phyloP scores from a whole-genome alignment of 2,797 vertebrate genomes.

The Eulemur coronatus region DNA sequence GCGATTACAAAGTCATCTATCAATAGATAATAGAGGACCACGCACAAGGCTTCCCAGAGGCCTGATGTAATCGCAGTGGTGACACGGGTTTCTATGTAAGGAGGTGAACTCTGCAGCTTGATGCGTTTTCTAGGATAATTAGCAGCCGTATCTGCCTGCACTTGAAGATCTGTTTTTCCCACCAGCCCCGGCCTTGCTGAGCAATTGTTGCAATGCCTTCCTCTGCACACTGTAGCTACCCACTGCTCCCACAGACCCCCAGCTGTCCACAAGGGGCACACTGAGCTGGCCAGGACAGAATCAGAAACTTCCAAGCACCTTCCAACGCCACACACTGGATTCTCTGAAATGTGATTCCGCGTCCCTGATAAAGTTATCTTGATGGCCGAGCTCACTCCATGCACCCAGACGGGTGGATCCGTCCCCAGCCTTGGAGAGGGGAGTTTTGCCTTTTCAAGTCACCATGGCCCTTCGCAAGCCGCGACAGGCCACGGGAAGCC shows the following conservation, averaged over 20 bases:
- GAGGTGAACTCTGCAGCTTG: neutral
- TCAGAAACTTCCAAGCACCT: neutral
- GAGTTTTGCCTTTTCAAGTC: neutral
- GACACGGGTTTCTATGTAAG: neutral
- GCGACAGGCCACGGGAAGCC: slow-evolving; percentile 54
- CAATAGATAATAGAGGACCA: neutral
- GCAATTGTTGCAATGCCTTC: neutral
- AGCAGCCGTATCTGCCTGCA: neutral
- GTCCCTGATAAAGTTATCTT: slow-evolving; percentile 53
- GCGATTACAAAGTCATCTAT: neutral
- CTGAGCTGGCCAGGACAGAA: neutral
- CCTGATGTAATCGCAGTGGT: neutral
- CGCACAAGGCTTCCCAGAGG: neutral
- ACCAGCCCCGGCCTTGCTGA: neutral
- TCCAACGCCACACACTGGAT: neutral
- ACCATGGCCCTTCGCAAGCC: slow-evolving; percentile 71
- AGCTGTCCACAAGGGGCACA: neutral
- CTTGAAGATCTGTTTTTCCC: neutral
- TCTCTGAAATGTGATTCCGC: slow-evolving; percentile 65
- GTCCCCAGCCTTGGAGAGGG: neutral
- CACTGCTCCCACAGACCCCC: neutral
- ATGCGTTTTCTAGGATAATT: neutral
- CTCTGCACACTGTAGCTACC: neutral
- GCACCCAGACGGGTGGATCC: neutral
- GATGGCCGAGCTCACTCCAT: slow-evolving; percentile 37